phyloP scores from a whole-genome alignment of 1,140 invertebrate genomes.

The Drosophila watanabei region DNA sequence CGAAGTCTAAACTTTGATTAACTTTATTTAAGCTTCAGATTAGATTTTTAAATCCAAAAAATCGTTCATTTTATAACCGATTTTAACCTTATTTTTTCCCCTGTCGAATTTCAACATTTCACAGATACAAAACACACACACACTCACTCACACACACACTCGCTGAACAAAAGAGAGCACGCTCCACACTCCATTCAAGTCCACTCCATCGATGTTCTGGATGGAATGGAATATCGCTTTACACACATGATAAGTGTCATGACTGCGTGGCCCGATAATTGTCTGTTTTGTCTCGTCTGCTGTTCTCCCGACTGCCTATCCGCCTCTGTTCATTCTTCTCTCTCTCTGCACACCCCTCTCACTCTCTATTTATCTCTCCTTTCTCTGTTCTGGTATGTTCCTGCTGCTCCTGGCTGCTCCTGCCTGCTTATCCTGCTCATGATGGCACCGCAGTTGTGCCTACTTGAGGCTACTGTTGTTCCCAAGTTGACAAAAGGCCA shows the following conservation, averaged over 20 bases:
- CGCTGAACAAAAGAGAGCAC: constrained; percentile 45
- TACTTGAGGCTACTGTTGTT: constrained; percentile 47
- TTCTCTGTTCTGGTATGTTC: neutral
- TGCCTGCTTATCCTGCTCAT: constrained; percentile 41
- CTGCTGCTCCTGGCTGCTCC: constrained; percentile 11
- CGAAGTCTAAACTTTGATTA: no score
- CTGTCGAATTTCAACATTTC: constrained; percentile 4
- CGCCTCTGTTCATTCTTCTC: constrained; percentile 23
- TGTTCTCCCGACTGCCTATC: constrained; percentile 33
- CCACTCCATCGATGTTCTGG: constrained; percentile 50
- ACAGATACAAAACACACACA: constrained; percentile 16
- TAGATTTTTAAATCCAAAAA: no score
- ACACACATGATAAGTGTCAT: constrained; percentile 67
- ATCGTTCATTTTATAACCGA: neutral
- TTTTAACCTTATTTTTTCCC: neutral
- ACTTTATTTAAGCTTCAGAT: no score
- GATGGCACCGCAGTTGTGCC: constrained; percentile 41
- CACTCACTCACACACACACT: neutral
- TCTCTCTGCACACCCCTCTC: neutral
- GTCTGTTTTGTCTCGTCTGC: constrained; percentile 61
- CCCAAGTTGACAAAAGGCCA: constrained; percentile 38
- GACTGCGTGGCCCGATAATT: constrained; percentile 65
- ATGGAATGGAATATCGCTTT: constrained; percentile 64
- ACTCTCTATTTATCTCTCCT: neutral
- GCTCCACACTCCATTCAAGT: constrained; percentile 55